Percentiles rank a stretch among this genome's conserved stretches.
Evolutionary conservation across 2,888 invertebrate genomes (phyloP).

Genomic region (Pandemis heparana): DNA sequence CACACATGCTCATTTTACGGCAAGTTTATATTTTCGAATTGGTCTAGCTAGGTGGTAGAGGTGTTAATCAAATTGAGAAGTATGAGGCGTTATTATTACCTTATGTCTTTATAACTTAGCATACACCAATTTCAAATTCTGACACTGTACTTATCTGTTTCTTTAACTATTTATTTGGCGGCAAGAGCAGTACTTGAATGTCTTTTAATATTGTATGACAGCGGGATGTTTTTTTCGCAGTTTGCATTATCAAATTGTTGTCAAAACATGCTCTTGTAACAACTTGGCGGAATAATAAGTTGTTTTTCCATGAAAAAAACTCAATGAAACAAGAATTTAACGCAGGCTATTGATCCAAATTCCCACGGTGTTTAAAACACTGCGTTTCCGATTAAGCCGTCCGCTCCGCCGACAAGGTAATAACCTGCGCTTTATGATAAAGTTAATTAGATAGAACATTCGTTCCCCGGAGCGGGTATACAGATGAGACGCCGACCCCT

Average conservation of each 20-base stretch:
- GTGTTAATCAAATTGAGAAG: too few species aligned
- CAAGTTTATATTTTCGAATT: neutral
- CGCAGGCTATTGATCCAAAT: constrained; percentile 49
- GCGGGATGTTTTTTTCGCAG: too few species aligned
- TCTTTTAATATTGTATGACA: too few species aligned
- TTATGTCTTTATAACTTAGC: too few species aligned
- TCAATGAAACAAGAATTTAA: neutral
- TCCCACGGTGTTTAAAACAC: constrained; percentile 49
- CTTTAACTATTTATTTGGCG: too few species aligned
- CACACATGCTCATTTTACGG: neutral
- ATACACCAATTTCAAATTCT: too few species aligned
- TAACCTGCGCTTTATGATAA: constrained; percentile 80
- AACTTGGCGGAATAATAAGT: neutral
- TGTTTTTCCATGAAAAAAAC: constrained; percentile 29
- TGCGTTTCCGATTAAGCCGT: constrained; percentile 70
- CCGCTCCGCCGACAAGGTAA: constrained; percentile 71
- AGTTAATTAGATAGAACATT: constrained; percentile 83
- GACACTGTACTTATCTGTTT: too few species aligned
- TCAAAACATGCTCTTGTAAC: neutral
- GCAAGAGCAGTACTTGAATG: too few species aligned
- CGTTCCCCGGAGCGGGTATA: constrained; percentile 76
- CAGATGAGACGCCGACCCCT: constrained; percentile 66
- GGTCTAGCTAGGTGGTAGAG: too few species aligned
- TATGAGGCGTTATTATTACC: too few species aligned
- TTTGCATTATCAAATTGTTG: neutral